Evolutionary conservation across 2,797 vertebrate species (phyloP).

Genomic region (Sandelia bainsii): DNA sequence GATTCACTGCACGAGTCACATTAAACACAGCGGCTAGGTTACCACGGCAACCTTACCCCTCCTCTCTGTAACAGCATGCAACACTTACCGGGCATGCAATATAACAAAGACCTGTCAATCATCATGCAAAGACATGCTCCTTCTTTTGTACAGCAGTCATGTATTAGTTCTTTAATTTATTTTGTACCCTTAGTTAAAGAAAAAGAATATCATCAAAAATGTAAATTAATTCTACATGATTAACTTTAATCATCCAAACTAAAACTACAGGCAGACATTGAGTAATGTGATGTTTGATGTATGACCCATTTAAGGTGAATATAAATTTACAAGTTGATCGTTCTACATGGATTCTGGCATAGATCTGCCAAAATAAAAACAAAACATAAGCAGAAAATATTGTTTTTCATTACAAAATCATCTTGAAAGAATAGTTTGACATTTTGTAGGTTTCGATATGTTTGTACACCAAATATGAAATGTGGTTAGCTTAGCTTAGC

Average conservation of each 20-base stretch:
- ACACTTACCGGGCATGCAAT: constrained; percentile 80
- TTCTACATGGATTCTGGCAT: not conserved
- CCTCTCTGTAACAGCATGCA: constrained; percentile 57
- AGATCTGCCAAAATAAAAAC: not conserved
- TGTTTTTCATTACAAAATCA: not conserved
- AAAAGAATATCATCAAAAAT: constrained; percentile 5
- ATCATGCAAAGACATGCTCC: constrained; percentile 74
- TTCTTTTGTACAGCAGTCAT: constrained; percentile 18
- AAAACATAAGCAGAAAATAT: no score
- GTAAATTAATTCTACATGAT: constrained; percentile 7
- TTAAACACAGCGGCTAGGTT: constrained; percentile 54
- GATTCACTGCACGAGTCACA: constrained; percentile 57
- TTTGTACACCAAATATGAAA: not conserved
- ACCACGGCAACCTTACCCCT: constrained; percentile 69
- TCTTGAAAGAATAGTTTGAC: not conserved
- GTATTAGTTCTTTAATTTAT: constrained; percentile 41
- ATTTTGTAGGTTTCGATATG: constrained; percentile 5
- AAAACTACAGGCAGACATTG: constrained; percentile 11
- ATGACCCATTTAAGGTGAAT: not conserved
- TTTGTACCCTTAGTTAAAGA: not conserved
- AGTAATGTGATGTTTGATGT: not conserved
- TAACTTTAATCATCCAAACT: constrained; percentile 13
- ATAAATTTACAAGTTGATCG: not conserved
- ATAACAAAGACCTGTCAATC: constrained; percentile 58
- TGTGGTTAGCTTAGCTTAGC: constrained; percentile 11